Percentiles rank a stretch among this genome's conserved stretches.
Conservation (phyloP, 1,140 invertebrate genomes). For the Drosophila arizonae region DNA sequence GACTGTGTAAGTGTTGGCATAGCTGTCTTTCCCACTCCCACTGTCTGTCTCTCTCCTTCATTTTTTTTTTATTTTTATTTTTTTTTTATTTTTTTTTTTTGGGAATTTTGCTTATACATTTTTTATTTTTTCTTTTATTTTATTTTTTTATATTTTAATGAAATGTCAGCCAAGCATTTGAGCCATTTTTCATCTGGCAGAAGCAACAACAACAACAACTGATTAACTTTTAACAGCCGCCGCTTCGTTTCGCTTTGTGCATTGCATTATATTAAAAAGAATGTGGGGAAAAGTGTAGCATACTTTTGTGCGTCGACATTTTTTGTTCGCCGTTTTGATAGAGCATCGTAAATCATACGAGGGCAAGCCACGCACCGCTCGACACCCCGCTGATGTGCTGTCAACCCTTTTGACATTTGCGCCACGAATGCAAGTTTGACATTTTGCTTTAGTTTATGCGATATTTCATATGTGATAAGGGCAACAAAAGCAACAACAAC, state of each 20-base stretch:
- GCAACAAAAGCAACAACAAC: slow-evolving; percentile 26
- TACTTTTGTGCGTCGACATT: slow-evolving; percentile 62
- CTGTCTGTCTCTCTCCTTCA: not conserved
- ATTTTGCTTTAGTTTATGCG: slow-evolving; percentile 79
- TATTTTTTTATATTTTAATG: slow-evolving; percentile 62
- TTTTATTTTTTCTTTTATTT: too few species aligned
- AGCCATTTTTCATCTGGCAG: slow-evolving; percentile 68
- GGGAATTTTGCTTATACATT: slow-evolving; percentile 6
- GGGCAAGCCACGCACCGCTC: slow-evolving; percentile 10
- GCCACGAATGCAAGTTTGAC: slow-evolving; percentile 65
- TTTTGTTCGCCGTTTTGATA: slow-evolving; percentile 48
- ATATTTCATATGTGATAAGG: slow-evolving; percentile 78
- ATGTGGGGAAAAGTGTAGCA: slow-evolving; percentile 29
- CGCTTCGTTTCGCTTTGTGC: slow-evolving; percentile 43
- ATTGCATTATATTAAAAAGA: slow-evolving; percentile 55
- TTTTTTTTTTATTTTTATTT: not conserved
- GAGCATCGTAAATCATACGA: slow-evolving; percentile 71
- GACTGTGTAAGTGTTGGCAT: slow-evolving; percentile 69
- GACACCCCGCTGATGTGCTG: slow-evolving; percentile 25
- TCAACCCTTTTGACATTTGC: slow-evolving; percentile 66
- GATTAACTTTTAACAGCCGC: slow-evolving; percentile 75
- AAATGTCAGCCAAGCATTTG: slow-evolving; percentile 66
- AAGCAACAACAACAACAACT: slow-evolving; percentile 53
- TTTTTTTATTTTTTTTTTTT: slow-evolving; percentile 1
- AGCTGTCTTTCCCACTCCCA: slow-evolving; percentile 6